phyloP scores from a whole-genome alignment of 2,113 vertebrate species.

The Coptodon bakossiorum region DNA sequence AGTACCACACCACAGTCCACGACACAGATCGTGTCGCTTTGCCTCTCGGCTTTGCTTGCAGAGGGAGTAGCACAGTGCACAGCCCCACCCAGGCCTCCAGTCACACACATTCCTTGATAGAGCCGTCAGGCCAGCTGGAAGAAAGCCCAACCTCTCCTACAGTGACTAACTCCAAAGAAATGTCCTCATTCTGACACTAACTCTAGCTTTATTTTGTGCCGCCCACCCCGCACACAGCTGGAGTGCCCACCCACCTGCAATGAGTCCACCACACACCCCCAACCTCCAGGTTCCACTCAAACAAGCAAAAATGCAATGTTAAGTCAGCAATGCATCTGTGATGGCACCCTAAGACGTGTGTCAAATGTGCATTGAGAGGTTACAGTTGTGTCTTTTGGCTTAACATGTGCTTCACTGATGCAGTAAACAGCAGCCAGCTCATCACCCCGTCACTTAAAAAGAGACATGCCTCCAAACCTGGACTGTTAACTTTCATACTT shows the following conservation, averaged over 20 bases:
- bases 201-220: slow-evolving; percentile 22
- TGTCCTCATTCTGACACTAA: slow-evolving; percentile 57
- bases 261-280: background rate
- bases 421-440: background rate
- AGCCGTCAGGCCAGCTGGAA: slow-evolving; percentile 74
- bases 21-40: background rate
- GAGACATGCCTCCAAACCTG: background rate
- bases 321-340: background rate
- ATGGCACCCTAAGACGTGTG: background rate
- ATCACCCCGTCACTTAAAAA: background rate
- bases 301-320: slow-evolving; percentile 24
- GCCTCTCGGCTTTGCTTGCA: slow-evolving; percentile 17
- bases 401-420: background rate
- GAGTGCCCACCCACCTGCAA: background rate
- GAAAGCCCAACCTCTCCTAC: slow-evolving; percentile 70
- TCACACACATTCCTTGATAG: slow-evolving; percentile 76
- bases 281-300: slow-evolving; percentile 22
- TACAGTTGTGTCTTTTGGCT: background rate
- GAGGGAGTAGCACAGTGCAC: slow-evolving; percentile 27
- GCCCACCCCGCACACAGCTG: slow-evolving; percentile 15
- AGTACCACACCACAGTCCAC: background rate
- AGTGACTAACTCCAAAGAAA: slow-evolving; percentile 75
- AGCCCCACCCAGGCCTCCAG: slow-evolving; percentile 75
- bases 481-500: background rate
- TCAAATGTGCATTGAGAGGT: background rate